These are phyloP conservation scores for Acronicta alni DNA, from an alignment of 2,888 invertebrate species.

Conservation along the genomic window DNA sequence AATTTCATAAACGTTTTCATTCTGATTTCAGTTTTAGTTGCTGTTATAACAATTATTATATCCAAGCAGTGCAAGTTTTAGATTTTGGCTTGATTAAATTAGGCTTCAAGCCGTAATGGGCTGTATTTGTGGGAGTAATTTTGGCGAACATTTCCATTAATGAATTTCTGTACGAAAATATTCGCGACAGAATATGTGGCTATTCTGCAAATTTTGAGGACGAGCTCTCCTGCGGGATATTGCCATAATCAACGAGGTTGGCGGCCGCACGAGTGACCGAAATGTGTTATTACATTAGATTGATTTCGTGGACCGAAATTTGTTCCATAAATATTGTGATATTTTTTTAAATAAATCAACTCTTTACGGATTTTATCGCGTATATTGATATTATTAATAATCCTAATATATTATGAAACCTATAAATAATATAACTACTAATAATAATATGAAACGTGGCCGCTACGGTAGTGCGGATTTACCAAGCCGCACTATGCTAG, in stretches of 20 bases:
- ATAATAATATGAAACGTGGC: no score
- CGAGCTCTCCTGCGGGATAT: conserved; percentile 8
- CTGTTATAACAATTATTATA: conserved; percentile 9
- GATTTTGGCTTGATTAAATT: conserved; percentile 4
- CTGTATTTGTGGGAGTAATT: not conserved
- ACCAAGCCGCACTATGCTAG: no score
- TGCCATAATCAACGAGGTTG: conserved; percentile 3
- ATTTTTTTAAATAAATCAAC: no score
- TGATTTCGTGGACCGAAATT: not conserved
- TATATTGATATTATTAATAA: no score
- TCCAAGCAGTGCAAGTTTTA: conserved; percentile 9
- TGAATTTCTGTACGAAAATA: conserved; percentile 6
- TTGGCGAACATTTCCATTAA: conserved; percentile 1
- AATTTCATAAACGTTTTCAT: no score
- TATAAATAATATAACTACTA: no score
- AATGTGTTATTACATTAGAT: conserved; percentile 6
- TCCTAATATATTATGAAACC: no score
- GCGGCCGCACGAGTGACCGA: not conserved
- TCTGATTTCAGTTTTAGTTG: no score
- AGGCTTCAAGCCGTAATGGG: not conserved
- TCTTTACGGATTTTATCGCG: no score
- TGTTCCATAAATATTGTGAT: not conserved
- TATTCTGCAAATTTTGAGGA: not conserved
- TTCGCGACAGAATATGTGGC: not conserved
- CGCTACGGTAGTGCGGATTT: no score